phyloP scores from a whole-genome alignment of 2,888 invertebrate species.

The Agrotis exclamationis region DNA sequence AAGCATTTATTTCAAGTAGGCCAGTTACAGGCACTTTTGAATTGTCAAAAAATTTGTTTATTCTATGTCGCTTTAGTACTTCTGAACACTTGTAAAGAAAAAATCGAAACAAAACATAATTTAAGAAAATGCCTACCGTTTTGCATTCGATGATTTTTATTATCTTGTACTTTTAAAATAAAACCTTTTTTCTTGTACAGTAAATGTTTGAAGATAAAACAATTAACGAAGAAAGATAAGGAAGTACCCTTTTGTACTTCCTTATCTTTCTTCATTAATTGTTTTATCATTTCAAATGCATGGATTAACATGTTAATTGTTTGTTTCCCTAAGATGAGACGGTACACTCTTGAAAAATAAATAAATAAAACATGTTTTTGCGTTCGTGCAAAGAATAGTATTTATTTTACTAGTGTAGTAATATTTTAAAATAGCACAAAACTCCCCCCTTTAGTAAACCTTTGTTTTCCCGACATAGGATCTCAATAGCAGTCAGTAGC shows the following conservation, averaged over 20 bases:
- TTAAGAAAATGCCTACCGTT: background rate
- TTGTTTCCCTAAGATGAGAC: background rate
- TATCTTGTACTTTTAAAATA: background rate
- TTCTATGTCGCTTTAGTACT: no score
- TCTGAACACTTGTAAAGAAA: background rate
- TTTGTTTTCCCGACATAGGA: background rate
- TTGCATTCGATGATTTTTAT: background rate
- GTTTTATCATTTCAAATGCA: slow-evolving; percentile 14
- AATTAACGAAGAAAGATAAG: background rate
- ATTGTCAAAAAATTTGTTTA: no score
- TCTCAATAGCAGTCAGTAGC: background rate
- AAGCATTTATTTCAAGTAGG: no score
- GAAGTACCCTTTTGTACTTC: no score
- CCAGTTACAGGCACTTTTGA: no score
- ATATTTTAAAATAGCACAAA: background rate
- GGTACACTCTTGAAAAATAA: background rate
- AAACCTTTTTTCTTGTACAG: slow-evolving; percentile 2
- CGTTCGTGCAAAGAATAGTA: background rate
- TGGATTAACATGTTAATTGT: slow-evolving; percentile 12
- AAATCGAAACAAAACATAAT: background rate
- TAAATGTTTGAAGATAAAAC: slow-evolving; percentile 8
- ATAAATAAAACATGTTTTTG: background rate
- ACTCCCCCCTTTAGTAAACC: background rate
- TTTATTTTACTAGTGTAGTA: background rate
- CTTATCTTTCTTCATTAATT: no score